phyloP scores from a whole-genome alignment of 2,888 invertebrate genomes.

The Rhingia rostrata region DNA sequence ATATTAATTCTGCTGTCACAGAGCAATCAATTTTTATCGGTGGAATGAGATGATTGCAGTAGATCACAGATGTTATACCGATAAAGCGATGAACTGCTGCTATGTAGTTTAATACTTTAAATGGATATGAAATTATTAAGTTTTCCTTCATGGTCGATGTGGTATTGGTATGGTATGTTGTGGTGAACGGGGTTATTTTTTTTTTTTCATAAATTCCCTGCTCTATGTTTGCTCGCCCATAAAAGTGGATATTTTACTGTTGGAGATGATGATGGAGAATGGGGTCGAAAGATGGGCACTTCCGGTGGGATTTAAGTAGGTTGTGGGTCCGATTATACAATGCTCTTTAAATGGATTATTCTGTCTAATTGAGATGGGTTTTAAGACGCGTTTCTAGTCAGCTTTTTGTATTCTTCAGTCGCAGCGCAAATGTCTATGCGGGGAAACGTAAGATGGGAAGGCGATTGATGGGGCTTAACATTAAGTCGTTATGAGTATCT shows the following conservation, averaged over 20 bases:
- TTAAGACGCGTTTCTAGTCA: too few relatives aligned
- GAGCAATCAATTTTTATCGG: constrained; percentile 41
- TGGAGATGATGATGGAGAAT: constrained; percentile 4
- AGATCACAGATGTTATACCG: constrained; percentile 18
- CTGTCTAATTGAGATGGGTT: too few relatives aligned
- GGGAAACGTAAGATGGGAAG: too few relatives aligned
- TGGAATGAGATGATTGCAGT: constrained; percentile 37
- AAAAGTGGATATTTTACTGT: constrained; percentile 17
- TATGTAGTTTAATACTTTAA: constrained; percentile 48
- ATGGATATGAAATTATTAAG: constrained; percentile 68
- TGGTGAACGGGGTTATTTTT: constrained; percentile 46
- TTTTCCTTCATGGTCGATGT: constrained; percentile 59
- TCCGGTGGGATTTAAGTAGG: constrained; percentile 56
- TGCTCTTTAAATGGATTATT: neutral
- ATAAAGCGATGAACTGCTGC: constrained; percentile 20
- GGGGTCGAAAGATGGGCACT: constrained; percentile 54
- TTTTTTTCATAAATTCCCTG: constrained; percentile 1
- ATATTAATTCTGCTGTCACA: constrained; percentile 28
- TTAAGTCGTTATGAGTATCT: too few relatives aligned
- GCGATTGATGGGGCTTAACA: too few relatives aligned
- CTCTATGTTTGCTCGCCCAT: constrained; percentile 34
- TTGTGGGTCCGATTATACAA: constrained; percentile 39
- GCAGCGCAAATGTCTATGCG: too few relatives aligned
- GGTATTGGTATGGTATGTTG: constrained; percentile 57
- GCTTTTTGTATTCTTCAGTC: too few relatives aligned